Evolutionary conservation across 1,140 invertebrate genomes (phyloP), one percentile per base, ranked within the genome.

Genomic region (Aradophagus sp.): DNA sequence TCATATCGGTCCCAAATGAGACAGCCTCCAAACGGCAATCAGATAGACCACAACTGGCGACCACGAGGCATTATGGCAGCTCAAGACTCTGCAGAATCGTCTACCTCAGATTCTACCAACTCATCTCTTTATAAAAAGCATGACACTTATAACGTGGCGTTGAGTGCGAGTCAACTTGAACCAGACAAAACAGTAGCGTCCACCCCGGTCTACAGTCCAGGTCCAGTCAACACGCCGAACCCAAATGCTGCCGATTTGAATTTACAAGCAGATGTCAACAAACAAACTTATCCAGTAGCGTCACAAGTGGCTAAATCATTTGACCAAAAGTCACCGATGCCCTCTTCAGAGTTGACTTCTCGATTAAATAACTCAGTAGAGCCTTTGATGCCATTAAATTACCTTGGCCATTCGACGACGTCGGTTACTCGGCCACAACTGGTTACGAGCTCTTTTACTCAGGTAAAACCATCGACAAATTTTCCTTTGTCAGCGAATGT

Each of bases 1-100:
- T 77, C 80, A 16, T 83, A 82, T 27, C 74, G 78, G 14, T 73
- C 75, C 44, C 77, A 82, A 58, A 77, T 82, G 38, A 81, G 78
- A 34, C 74, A 79, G 13, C 20, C 61, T 17, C 56, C 50, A 59
- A 76, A 66, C 17, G 36, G 55, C 2, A 76, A 70, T 53, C 47
- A 56, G 5, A 74, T 68, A 39, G 65, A 68, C 11, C 65, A 68
- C 8, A 68, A 68, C 29, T 68, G 65, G 65, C 32, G 55, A 35
- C 23, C 41, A 20, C 59, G 41, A 23, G 55, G 29, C 0, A 39
- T 42, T 7, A 38, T 59, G 13, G 7, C 55, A 0, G 10, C 52
- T 2, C 52, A 65, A 34, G 55, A 65, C 19, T 59, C 53, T 0
- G 47, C 27, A 2, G 45, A 44, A 41, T 58, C 63, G n/a, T 38